Conservation (phyloP, 2,113 vertebrate genomes). For the Noturus placidus region DNA sequence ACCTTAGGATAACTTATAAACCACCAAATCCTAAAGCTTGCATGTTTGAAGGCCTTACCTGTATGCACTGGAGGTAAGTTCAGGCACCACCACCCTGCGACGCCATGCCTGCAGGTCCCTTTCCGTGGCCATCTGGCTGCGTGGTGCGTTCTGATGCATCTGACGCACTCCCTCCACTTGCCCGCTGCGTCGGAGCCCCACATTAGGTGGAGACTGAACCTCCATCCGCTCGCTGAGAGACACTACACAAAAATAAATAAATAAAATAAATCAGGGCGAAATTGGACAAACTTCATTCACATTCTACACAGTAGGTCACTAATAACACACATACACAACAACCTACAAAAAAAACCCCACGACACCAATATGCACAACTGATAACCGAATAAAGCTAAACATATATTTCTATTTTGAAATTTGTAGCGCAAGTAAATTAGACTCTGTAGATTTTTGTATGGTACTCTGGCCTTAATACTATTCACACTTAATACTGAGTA, state of each 20-base stretch:
- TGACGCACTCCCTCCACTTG: slow-evolving; percentile 96
- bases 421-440: not conserved
- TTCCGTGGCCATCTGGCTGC: slow-evolving; percentile 93
- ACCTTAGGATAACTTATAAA: not conserved
- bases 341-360: not conserved
- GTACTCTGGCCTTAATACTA: not conserved
- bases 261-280: not conserved
- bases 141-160: slow-evolving; percentile 94
- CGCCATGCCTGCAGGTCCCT: slow-evolving; percentile 93
- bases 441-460: not conserved
- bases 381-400: not conserved
- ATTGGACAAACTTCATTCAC: not conserved
- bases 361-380: not conserved
- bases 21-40: not conserved
- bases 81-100: slow-evolving; percentile 90
- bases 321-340: not conserved
- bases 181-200: slow-evolving; percentile 90
- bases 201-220: slow-evolving; percentile 88
- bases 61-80: slow-evolving; percentile 77
- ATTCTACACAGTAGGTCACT: no score
- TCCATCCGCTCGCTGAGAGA: slow-evolving; percentile 84
- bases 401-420: not conserved
- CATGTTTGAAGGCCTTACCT: slow-evolving; percentile 67
- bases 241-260: slow-evolving; percentile 61
- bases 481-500: not conserved